Evolutionary conservation across 2,888 invertebrate genomes (phyloP), one percentile per base, ranked within the genome.

Genomic region (Uropetala carovei): DNA sequence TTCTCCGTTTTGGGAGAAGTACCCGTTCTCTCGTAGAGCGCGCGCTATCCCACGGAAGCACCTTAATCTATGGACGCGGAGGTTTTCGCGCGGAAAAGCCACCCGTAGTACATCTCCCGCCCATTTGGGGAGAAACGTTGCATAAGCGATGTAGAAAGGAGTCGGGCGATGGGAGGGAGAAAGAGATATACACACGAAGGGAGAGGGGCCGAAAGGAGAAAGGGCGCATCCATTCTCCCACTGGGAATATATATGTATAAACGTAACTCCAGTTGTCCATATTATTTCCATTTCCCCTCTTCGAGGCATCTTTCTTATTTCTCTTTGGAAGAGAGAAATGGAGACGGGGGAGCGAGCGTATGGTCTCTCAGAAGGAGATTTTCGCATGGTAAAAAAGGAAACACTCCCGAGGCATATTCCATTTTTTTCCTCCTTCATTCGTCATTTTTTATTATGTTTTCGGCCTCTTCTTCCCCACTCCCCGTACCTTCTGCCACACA

Each of bases 261-360:
- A 86, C 60, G 64, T 89, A 89, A 64, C 89, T 58, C 64, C 89
- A 10, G 60, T 89, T 60, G 89, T 18, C 56, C 89, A 64, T 89
- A 89, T 43, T 64, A 89, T 89, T 89, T 89, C 89, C 89, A 89
- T 89, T 89, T 68, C 89, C 60, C 60, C 60, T 85, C 59, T 59
- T 64, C 27, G 43, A 68, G 89, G 27, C 43, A 43, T 75, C 75
- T 75, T 27, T 75, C 75, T 75, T 27, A 27, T 75, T 75, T 75
- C 75, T 75, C 16, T 68, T 22, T n/a, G 0, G 64, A 7, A 22
- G 75, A 75, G 75, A 27, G 75, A 43, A 5, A 43, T 43, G 5
- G 1, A 43, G 43, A 43, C 5, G 43, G 43, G 43, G 43, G 43
- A 75, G 22, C 13, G 22, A 27, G 14, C 75, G 75, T 22, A 27